Evolutionary conservation across 1,140 invertebrate genomes (phyloP), one percentile per base, ranked within the genome.

Genomic region (Atopsyche davidsoni): DNA sequence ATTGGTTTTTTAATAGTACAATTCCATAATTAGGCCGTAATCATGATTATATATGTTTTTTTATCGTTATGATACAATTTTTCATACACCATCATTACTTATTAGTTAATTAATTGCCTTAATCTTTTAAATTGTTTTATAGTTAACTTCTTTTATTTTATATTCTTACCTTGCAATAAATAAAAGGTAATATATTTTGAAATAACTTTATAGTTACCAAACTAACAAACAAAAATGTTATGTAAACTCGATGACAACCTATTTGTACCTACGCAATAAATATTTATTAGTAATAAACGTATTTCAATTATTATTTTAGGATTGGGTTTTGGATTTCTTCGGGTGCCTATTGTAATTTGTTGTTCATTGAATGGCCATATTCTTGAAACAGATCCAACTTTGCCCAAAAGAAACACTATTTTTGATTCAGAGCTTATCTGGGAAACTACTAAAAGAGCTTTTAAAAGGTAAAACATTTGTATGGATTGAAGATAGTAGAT

Each of bases 351-450:
- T 9, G 28, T 55, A 17, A 16, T 59, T 13, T 24, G 40, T 11
- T 53, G 52, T 25, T 49, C 53, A 11, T 18, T 62, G 2, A 48
- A 52, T 17, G 42, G 49, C 16, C 39, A 60, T 39, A 55, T 45
- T 18, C 36, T 62, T 13, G 51, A 55, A 48, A 52, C 56, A 1
- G 56, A 60, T 42, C 46, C 53, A 16, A 23, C 38, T 11, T 19
- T 58, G 24, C 11, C 19, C 16, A 38, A 44, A n/a, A 36, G 31
- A 21, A 46, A 23, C 13, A 46, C 56, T 7, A 2, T 31, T 17
- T 60, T 60, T 53, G 50, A 57, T 11, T 56, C 49, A 10, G 52
- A 57, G 18, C 55, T 62, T 9, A 45, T 60, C 14, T 62, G 60
- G 60, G 53, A 60, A 52, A 58, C 57, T n/a, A 56, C 60, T 11